A percentile compares a stretch with the other conserved stretches of the same genome.
phyloP scores from a whole-genome alignment of 2,113 vertebrate genomes.

The Nibea coibor region DNA sequence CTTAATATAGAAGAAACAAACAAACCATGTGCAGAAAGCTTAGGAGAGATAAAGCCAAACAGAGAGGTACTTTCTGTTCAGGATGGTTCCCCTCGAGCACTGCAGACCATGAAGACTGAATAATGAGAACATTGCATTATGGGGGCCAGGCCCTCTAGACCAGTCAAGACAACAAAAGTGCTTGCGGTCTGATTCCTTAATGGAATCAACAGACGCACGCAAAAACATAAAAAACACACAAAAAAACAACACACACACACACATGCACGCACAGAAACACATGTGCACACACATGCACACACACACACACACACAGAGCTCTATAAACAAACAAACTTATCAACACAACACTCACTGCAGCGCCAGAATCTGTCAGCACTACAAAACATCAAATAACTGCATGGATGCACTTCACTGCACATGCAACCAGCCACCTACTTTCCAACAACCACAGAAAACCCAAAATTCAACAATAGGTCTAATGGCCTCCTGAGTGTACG shows the following conservation, averaged over 20 bases:
- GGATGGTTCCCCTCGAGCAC: constrained; percentile 43
- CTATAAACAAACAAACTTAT: constrained; percentile 47
- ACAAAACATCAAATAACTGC: constrained; percentile 61
- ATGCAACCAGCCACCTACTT: constrained; percentile 49
- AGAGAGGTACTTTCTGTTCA: constrained; percentile 36
- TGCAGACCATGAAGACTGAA: constrained; percentile 53
- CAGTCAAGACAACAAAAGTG: constrained; percentile 68
- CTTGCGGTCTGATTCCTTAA: constrained; percentile 74
- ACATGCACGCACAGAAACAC: neutral
- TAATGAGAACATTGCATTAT: constrained; percentile 75
- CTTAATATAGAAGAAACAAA: constrained; percentile 7
- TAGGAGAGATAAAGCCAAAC: constrained; percentile 19
- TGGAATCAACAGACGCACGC: constrained; percentile 60
- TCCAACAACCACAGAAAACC: constrained; percentile 41
- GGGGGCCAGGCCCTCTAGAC: constrained; percentile 64
- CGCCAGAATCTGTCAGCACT: constrained; percentile 60
- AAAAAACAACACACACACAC: neutral
- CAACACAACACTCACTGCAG: constrained; percentile 26
- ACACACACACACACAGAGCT: constrained; percentile 13
- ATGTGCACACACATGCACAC: neutral
- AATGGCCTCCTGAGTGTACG: constrained; percentile 53
- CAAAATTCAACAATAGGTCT: constrained; percentile 50
- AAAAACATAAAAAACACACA: neutral
- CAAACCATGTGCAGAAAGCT: constrained; percentile 9
- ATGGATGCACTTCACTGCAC: constrained; percentile 48